phyloP scores from a whole-genome alignment of 2,888 invertebrate genomes.

The Elysia crispata region DNA sequence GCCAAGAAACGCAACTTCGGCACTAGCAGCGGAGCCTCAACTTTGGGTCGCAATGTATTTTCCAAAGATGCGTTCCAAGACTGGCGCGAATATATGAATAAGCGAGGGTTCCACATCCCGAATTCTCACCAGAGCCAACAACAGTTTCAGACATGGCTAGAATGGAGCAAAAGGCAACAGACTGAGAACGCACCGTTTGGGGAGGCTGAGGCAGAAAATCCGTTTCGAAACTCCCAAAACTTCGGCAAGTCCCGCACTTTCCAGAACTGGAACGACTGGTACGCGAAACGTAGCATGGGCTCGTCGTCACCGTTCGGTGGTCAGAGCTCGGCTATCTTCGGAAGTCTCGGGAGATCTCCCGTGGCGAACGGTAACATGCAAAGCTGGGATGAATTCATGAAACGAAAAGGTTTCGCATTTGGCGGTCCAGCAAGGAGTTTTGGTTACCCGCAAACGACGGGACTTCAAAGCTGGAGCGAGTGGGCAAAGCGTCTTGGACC shows the following conservation, averaged over 20 bases:
- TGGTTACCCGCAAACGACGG: no score
- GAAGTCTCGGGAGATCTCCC: no score
- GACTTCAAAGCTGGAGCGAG: no score
- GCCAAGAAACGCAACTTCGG: not conserved
- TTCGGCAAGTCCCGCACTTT: constrained; percentile 35
- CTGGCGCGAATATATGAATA: constrained; percentile 35
- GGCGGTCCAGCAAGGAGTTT: no score
- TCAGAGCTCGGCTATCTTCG: no score
- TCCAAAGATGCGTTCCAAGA: constrained; percentile 17
- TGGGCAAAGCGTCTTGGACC: no score
- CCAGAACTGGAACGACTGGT: constrained; percentile 11
- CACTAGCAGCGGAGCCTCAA: not conserved
- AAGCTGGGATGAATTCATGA: not conserved
- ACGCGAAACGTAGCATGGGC: not conserved
- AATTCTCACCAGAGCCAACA: not conserved
- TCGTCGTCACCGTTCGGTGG: no score
- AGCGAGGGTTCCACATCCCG: constrained; percentile 29
- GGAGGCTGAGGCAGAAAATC: not conserved
- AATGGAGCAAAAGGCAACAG: constrained; percentile 28
- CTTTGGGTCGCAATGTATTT: not conserved
- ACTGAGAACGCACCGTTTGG: not conserved
- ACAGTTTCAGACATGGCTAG: constrained; percentile 36
- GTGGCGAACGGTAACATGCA: no score
- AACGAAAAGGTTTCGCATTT: not conserved
- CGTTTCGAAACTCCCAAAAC: constrained; percentile 44